phyloP scores from a whole-genome alignment of 1,140 invertebrate species.

The Nasonia longicornis region DNA sequence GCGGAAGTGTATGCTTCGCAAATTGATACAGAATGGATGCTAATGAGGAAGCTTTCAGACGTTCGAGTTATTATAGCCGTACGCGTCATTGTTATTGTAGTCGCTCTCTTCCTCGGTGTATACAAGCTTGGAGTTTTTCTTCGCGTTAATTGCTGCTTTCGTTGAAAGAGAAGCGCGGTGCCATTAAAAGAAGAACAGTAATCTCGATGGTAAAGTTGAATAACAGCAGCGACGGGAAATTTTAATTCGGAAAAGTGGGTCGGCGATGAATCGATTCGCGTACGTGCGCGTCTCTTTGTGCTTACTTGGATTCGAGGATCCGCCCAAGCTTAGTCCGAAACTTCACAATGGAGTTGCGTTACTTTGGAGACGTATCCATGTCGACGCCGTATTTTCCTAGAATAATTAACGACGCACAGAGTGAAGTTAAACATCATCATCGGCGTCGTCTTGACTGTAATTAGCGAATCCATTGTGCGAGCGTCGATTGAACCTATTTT shows the following conservation, averaged over 20 bases:
- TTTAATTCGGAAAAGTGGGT: slow-evolving; percentile 40
- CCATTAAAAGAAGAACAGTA: no score
- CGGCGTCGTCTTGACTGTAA: neutral
- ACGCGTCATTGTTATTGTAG: neutral
- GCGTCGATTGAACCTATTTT: neutral
- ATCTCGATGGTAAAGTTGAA: no score
- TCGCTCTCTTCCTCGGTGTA: no score
- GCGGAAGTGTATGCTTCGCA: neutral
- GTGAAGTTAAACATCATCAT: neutral
- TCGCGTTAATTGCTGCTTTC: no score
- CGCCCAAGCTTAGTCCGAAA: no score
- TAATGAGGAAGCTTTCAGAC: slow-evolving; percentile 10
- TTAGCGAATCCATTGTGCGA: neutral
- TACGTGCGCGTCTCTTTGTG: no score
- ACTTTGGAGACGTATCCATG: no score
- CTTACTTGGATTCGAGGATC: no score
- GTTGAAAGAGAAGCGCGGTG: no score
- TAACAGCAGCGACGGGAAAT: neutral
- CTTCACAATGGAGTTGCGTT: no score
- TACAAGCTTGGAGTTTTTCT: no score
- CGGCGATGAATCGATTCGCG: slow-evolving; percentile 37
- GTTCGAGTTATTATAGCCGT: neutral
- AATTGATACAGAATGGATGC: slow-evolving; percentile 40
- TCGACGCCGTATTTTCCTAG: neutral
- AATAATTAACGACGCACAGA: neutral